A percentile compares a stretch with the other conserved stretches of the same genome.
These are phyloP conservation scores for Leucozona laternaria DNA, from an alignment of 2,888 invertebrate species.

Conservation along the genomic window DNA sequence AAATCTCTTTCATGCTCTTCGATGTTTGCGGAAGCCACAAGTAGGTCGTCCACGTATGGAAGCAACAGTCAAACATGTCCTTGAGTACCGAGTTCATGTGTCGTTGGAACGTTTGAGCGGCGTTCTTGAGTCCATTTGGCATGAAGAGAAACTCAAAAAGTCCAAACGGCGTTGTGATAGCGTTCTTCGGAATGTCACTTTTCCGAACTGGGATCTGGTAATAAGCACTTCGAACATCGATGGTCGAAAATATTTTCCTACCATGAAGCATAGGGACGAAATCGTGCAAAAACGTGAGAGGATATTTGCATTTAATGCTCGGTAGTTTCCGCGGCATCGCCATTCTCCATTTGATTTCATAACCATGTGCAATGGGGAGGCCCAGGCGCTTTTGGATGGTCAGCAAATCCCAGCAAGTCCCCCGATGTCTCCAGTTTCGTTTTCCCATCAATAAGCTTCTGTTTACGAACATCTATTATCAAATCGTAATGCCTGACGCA, in stretches of 20 bases:
- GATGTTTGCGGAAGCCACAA: too few relatives aligned
- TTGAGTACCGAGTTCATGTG: neutral
- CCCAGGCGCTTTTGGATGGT: neutral
- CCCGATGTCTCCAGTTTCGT: neutral
- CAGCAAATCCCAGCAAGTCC: neutral
- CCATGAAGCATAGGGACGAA: too few relatives aligned
- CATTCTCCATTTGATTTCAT: neutral
- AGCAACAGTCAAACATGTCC: neutral
- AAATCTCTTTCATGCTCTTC: too few relatives aligned
- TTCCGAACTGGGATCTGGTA: neutral
- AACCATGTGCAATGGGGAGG: neutral
- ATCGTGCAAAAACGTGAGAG: constrained; percentile 3
- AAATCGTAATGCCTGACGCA: too few relatives aligned
- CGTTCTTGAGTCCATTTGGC: neutral
- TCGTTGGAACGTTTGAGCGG: neutral
- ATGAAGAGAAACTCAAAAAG: neutral
- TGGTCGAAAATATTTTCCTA: too few relatives aligned
- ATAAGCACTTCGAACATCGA: neutral
- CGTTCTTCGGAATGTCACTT: constrained; percentile 2
- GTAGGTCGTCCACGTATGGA: too few relatives aligned
- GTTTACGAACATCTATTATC: neutral
- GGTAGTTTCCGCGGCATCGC: constrained; percentile 17
- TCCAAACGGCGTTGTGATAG: constrained; percentile 8
- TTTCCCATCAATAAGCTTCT: neutral
- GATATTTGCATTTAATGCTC: constrained; percentile 20